phyloP scores from a whole-genome alignment of 2,797 vertebrate genomes.

The Geotrypetes seraphini region DNA sequence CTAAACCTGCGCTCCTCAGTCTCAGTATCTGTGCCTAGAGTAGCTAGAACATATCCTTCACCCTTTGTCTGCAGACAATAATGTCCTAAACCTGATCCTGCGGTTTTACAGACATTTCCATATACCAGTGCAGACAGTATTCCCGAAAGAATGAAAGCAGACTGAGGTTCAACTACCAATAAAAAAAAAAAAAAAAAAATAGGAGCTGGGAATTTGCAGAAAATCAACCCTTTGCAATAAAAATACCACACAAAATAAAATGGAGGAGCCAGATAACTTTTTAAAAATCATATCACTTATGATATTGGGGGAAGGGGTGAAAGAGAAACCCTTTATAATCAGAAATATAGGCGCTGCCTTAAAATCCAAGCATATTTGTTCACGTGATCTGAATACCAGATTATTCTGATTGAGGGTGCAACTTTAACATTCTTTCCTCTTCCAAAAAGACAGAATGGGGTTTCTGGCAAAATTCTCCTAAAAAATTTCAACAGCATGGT shows the following conservation, averaged over 20 bases:
- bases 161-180: slow-evolving; percentile 93
- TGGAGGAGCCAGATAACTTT: slow-evolving; percentile 25
- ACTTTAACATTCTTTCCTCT: slow-evolving; percentile 69
- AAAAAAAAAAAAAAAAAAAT: slow-evolving; percentile 79
- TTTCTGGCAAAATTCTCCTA: too few species aligned
- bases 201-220: slow-evolving; percentile 48
- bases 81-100: slow-evolving; percentile 98
- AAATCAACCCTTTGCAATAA: slow-evolving; percentile 29
- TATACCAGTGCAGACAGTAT: slow-evolving; percentile 87
- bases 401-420: slow-evolving; percentile 70
- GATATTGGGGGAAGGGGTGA: slow-evolving; percentile 59
- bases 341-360: slow-evolving; percentile 92
- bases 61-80: slow-evolving; percentile 94
- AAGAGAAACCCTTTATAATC: slow-evolving; percentile 80
- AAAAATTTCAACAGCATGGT: too few species aligned
- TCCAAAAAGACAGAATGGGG: too few species aligned
- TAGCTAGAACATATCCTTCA: slow-evolving; percentile 87
- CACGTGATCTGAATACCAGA: slow-evolving; percentile 84
- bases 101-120: slow-evolving; percentile 93
- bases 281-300: slow-evolving; percentile 53
- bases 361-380: slow-evolving; percentile 90
- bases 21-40: slow-evolving; percentile 73
- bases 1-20: slow-evolving; percentile 75
- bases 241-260: slow-evolving; percentile 18
- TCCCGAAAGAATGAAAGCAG: slow-evolving; percentile 94